Evolutionary conservation across 2,113 vertebrate genomes (phyloP).

Genomic region (Rhinoptilus africanus): DNA sequence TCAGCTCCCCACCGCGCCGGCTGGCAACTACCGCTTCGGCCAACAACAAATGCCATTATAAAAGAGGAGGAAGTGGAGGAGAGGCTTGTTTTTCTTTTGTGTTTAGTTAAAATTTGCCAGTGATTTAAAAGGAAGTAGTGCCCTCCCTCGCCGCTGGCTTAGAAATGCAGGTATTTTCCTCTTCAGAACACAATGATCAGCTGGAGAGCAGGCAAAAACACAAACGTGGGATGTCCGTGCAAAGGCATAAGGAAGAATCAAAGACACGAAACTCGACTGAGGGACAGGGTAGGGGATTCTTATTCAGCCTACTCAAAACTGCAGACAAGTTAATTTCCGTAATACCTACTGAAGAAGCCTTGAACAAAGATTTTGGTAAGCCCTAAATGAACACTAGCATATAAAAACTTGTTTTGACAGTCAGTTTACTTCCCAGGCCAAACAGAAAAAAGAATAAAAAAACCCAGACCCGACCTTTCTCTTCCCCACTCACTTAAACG

Average conservation of each 20-base stretch:
- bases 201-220: not conserved
- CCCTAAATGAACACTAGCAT: not conserved
- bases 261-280: not conserved
- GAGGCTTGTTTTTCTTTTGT: not conserved
- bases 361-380: not conserved
- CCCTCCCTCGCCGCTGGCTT: not conserved
- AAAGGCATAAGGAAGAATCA: not conserved
- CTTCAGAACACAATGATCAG: not conserved
- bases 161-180: not conserved
- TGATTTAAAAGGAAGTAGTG: not conserved
- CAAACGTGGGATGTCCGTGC: not conserved
- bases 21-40: not conserved
- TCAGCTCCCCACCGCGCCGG: not conserved
- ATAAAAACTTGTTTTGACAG: not conserved
- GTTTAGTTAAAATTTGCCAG: not conserved
- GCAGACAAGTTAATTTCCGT: not conserved
- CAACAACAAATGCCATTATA: not conserved
- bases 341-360: not conserved
- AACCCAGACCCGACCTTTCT: accelerated
- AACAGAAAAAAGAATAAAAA: not conserved
- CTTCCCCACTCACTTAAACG: not conserved
- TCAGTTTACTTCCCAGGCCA: not conserved
- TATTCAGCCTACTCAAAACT: not conserved
- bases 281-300: not conserved
- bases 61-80: not conserved